phyloP scores from a whole-genome alignment of 30 jellyfish, hydroid and myxozoan genomes.

The Aurelia sp. region DNA sequence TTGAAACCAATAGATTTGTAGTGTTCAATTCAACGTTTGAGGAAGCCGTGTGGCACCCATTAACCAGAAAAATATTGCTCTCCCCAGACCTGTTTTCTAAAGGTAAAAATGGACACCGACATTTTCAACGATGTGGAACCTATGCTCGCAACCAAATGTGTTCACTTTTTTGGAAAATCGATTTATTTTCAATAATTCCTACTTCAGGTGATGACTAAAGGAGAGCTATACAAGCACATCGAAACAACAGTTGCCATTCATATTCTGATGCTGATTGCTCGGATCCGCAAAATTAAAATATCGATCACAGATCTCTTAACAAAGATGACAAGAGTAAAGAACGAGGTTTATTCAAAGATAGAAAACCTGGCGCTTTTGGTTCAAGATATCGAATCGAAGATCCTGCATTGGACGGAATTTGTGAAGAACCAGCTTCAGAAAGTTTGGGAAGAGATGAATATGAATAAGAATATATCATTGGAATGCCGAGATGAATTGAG shows the following conservation, averaged over 20 bases:
- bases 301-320: background rate
- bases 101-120: too few relatives aligned
- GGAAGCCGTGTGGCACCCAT: too few relatives aligned
- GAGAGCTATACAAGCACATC: constrained; percentile 14
- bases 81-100: too few relatives aligned
- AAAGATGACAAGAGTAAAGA: background rate
- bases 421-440: constrained; percentile 18
- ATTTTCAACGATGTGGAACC: too few relatives aligned
- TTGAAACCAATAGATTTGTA: too few relatives aligned
- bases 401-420: constrained; percentile 41
- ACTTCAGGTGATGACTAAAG: constrained; percentile 33
- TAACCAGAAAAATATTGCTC: too few relatives aligned
- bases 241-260: background rate
- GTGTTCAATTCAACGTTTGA: too few relatives aligned
- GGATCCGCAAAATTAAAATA: background rate
- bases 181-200: background rate
- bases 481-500: constrained; percentile 1
- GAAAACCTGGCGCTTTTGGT: background rate
- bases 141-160: too few relatives aligned
- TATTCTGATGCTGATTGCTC: constrained; percentile 6
- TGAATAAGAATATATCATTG: background rate
- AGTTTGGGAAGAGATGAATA: constrained; percentile 10
- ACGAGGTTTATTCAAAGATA: background rate
- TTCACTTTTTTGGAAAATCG: too few relatives aligned
- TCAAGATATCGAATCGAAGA: constrained; percentile 20